phyloP scores from a whole-genome alignment of 2,113 vertebrate genomes.

The Ochotona curzoniae region DNA sequence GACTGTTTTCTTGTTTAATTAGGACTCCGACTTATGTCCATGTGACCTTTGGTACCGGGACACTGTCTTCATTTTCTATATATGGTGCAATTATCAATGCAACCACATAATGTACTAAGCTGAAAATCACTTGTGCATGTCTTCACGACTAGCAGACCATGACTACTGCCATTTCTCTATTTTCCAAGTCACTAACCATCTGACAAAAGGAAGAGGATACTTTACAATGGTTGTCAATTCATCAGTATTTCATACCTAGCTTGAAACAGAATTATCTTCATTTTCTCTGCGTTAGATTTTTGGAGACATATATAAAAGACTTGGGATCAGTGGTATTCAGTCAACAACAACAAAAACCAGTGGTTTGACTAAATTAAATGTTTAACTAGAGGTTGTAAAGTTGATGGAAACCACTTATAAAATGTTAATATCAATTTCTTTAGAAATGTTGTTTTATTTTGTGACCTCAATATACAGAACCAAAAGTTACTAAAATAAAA shows the following conservation, averaged over 20 bases:
- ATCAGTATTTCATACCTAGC: neutral
- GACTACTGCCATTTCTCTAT: neutral
- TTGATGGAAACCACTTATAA: neutral
- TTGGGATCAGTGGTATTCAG: neutral
- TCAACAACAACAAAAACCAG: neutral
- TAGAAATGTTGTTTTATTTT: neutral
- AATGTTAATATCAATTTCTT: conserved; percentile 2
- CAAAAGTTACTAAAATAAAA: conserved; percentile 43
- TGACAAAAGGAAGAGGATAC: neutral
- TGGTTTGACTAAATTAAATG: conserved; percentile 24
- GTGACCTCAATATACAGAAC: neutral
- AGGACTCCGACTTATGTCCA: neutral
- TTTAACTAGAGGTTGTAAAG: neutral
- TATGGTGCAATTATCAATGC: neutral
- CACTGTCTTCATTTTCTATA: neutral
- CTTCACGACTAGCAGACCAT: neutral
- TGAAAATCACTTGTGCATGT: neutral
- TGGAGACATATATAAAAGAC: neutral
- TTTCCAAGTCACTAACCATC: conserved; percentile 1
- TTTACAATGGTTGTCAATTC: neutral
- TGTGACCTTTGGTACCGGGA: neutral
- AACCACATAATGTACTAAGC: neutral
- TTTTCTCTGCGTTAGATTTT: conserved; percentile 39
- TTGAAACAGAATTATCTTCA: conserved; percentile 23
- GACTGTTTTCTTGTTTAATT: neutral